Evolutionary conservation across 2,888 invertebrate genomes (phyloP), one percentile per base, ranked within the genome.

Genomic region (Anorthoa munda): DNA sequence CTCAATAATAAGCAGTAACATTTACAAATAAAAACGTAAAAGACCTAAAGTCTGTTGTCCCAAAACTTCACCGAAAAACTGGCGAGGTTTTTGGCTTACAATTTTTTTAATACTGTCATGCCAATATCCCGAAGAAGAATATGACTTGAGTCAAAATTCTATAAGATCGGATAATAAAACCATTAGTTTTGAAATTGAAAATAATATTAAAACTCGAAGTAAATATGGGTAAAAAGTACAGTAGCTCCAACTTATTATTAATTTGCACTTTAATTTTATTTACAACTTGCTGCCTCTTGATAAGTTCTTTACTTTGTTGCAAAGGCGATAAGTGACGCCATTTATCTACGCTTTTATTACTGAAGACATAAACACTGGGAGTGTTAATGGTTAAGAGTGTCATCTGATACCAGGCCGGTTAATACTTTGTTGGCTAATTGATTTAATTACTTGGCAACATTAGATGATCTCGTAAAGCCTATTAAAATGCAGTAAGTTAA

Each of bases 221-320:
- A 2, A n/a, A n/a, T 9, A n/a, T 9, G 50, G 18, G 3, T 9
- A 2, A 26, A 64, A 75, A 81, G 88, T 91, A 90, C 91, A 90
- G 90, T 90, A 85, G 86, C 87, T 86, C 75, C 71, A 23, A 65
- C 23, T 89, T 91, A 88, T 86, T 88, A 90, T 92, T 93, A 88
- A 90, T 93, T 93, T 93, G 93, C 93, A 92, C 92, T 88, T 88
- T 82, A 88, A 79, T 86, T 90, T 90, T 88, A 83, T 85, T 79
- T 79, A 74, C 53, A 67, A 26, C 50, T 79, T 64, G 67, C 69
- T 82, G 71, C 60, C 48, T 84, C 78, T 80, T 75, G 77, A 75
- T 76, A 69, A 67, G 26, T 15, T 4, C 7, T 18, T 45, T 31
- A 64, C 56, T 67, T 60, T 58, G 79, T 71, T 82, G 72, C 58